Conservation (phyloP, 2,888 invertebrate species). For the Physocephala rufipes region DNA sequence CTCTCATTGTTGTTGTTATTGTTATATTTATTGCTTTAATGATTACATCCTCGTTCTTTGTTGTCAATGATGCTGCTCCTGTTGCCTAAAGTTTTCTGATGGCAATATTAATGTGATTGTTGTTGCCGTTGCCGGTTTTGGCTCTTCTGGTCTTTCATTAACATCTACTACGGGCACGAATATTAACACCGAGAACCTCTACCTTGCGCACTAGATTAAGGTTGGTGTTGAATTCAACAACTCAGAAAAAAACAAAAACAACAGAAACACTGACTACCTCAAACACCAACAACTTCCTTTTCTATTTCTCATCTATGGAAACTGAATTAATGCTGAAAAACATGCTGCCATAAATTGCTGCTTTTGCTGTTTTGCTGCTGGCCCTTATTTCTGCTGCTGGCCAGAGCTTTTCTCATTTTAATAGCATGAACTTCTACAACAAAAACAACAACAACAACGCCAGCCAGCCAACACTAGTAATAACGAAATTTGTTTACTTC, state of each 20-base stretch:
- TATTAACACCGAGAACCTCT: not conserved
- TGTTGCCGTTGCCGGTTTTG: conserved; percentile 23
- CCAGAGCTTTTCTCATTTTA: not conserved
- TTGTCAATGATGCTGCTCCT: not conserved
- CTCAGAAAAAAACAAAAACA: not conserved
- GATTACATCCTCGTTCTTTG: too few species aligned
- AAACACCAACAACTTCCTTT: too few species aligned
- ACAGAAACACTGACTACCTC: not conserved
- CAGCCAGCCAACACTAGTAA: not conserved
- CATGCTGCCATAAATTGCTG: not conserved
- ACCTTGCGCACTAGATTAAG: too few species aligned
- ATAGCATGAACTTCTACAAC: conserved; percentile 3
- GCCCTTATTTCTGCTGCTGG: not conserved
- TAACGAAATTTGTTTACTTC: conserved; percentile 19
- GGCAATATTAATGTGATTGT: conserved; percentile 8
- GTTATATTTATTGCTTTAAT: not conserved
- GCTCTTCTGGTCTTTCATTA: conserved; percentile 12
- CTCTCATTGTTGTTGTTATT: not conserved
- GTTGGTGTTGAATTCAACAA: not conserved
- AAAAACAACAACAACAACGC: too few species aligned
- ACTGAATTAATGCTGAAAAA: too few species aligned
- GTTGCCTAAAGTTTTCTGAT: too few species aligned
- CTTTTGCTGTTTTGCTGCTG: not conserved
- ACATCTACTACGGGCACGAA: conserved; percentile 1
- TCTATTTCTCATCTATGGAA: too few species aligned